Conservation (phyloP, 35 echinoderm and acorn worm species). For the Ptychodera flava region DNA sequence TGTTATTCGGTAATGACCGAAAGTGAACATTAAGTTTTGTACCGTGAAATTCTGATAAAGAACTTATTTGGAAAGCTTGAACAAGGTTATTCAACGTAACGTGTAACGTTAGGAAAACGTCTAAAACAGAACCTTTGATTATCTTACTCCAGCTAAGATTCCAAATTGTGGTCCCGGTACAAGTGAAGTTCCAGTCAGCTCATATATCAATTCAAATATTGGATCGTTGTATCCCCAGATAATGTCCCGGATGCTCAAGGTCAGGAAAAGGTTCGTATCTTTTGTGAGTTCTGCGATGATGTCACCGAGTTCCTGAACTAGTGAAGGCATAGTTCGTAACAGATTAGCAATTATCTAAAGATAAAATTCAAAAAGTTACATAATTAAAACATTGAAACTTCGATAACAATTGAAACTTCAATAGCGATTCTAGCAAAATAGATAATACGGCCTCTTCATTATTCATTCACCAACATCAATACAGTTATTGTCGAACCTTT, state of each 20-base stretch:
- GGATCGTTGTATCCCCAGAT: constrained; percentile 18
- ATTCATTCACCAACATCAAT: no score
- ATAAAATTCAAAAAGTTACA: no score
- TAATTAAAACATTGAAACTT: no score
- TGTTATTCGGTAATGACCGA: background rate
- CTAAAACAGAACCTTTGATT: background rate
- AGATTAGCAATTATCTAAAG: constrained; percentile 12
- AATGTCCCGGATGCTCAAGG: background rate
- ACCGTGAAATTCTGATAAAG: no score
- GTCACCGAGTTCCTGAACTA: background rate
- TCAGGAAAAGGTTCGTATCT: background rate
- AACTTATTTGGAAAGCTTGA: background rate
- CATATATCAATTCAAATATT: background rate
- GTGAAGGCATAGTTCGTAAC: background rate
- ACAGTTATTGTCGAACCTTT: no score
- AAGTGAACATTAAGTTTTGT: background rate
- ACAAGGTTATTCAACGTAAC: background rate
- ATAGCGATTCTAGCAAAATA: no score
- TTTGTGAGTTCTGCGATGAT: background rate
- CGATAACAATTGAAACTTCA: no score
- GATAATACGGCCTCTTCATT: no score
- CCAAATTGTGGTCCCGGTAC: background rate
- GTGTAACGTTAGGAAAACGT: background rate
- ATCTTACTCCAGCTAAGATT: background rate
- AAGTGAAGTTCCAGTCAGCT: background rate